phyloP scores from a whole-genome alignment of 2,888 invertebrate genomes.

The Torymus auratus region DNA sequence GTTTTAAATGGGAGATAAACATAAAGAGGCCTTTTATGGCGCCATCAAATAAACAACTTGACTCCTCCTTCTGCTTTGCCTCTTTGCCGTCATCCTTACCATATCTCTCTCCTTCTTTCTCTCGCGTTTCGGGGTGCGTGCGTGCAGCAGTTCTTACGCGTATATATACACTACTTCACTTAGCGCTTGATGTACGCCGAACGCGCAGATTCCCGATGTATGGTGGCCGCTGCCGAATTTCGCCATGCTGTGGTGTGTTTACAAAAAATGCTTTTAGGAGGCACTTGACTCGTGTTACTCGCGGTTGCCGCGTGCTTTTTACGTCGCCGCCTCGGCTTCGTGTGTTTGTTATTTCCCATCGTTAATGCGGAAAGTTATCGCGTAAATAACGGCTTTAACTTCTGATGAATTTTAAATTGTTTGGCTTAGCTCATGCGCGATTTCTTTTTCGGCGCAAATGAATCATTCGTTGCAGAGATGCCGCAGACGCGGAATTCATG shows the following conservation, averaged over 20 bases:
- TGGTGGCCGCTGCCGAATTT: conserved; percentile 18
- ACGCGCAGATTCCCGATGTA: not conserved
- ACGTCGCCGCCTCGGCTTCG: not conserved
- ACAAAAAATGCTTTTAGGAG: conserved; percentile 48
- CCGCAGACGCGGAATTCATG: not conserved
- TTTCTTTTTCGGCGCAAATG: not conserved
- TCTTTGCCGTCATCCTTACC: conserved; percentile 5
- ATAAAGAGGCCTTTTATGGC: conserved; percentile 77
- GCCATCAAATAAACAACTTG: conserved; percentile 77
- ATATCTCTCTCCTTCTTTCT: conserved; percentile 1
- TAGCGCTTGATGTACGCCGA: conserved; percentile 41
- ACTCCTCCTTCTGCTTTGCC: conserved; percentile 73
- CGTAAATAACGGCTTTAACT: not conserved
- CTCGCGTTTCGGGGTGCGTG: not conserved
- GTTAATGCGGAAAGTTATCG: conserved; percentile 25
- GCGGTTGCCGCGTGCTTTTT: not conserved
- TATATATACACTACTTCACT: conserved; percentile 31
- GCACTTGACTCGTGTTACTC: conserved; percentile 11
- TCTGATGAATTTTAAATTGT: conserved; percentile 29
- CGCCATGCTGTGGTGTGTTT: conserved; percentile 6
- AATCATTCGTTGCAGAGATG: no score
- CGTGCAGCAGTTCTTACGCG: conserved; percentile 10
- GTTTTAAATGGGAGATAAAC: conserved; percentile 77
- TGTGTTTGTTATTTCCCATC: conserved; percentile 4
- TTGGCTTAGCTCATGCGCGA: not conserved